phyloP scores from a whole-genome alignment of 1,140 invertebrate genomes.

The Philotrypesis tridentata region DNA sequence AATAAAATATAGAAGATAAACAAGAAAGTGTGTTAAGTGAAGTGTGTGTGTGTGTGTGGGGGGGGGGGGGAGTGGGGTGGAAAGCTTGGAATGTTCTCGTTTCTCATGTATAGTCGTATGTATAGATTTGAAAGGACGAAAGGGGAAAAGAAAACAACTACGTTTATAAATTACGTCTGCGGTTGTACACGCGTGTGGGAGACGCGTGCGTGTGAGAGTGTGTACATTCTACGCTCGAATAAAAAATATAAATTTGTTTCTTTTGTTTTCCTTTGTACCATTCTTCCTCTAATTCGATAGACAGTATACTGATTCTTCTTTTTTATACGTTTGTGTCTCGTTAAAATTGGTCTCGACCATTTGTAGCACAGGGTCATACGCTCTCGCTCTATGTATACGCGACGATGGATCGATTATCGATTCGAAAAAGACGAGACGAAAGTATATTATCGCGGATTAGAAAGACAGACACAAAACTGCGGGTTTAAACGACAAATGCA shows the following conservation, averaged over 20 bases:
- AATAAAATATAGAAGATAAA: conserved; percentile 22
- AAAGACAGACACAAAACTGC: neutral
- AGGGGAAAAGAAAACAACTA: neutral
- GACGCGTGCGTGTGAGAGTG: no score
- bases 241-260: conserved; percentile 44
- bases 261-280: conserved; percentile 39
- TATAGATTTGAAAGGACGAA: neutral
- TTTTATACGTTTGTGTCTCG: conserved; percentile 16
- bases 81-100: conserved; percentile 42
- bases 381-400: conserved; percentile 5
- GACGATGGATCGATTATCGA: conserved; percentile 8
- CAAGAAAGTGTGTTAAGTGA: no score
- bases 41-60: no score
- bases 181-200: conserved; percentile 19
- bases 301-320: conserved; percentile 42
- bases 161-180: neutral
- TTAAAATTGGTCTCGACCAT: conserved; percentile 46
- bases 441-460: conserved; percentile 2
- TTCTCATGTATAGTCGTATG: neutral
- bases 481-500: no score
- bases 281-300: conserved; percentile 37
- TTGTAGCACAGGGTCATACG: conserved; percentile 48
- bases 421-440: conserved; percentile 36
- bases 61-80: no score
- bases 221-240: conserved; percentile 33